phyloP scores from a whole-genome alignment of 2,113 vertebrate species.

The Etia nguti region DNA sequence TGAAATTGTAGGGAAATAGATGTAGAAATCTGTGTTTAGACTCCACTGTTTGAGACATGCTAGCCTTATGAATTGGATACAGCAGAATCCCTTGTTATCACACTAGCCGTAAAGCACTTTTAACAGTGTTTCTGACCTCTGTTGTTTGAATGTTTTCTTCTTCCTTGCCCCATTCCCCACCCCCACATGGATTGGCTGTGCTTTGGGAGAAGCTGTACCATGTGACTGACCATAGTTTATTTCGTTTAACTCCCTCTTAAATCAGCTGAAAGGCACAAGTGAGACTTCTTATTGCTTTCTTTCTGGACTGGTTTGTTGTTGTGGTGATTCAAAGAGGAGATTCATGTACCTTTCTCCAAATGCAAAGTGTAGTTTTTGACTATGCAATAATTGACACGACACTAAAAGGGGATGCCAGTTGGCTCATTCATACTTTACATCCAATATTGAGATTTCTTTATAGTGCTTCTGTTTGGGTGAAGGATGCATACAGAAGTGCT shows the following conservation, averaged over 20 bases:
- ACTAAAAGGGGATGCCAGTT: constrained; percentile 18
- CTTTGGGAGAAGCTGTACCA: constrained; percentile 37
- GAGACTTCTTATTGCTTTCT: constrained; percentile 15
- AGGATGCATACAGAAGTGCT: background rate
- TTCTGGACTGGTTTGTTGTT: background rate
- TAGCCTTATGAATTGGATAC: constrained; percentile 13
- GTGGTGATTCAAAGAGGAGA: constrained; percentile 21
- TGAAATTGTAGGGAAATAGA: constrained; percentile 16
- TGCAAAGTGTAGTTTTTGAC: constrained; percentile 57
- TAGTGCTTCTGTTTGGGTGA: constrained; percentile 20
- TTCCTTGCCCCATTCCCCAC: background rate
- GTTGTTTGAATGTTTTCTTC: constrained; percentile 56
- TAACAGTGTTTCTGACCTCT: constrained; percentile 53
- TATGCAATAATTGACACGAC: constrained; percentile 67
- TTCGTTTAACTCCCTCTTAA: constrained; percentile 2
- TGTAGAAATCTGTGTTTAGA: background rate
- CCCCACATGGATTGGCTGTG: background rate
- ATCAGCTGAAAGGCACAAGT: constrained; percentile 27
- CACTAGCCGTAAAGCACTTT: constrained; percentile 62
- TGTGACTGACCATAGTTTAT: constrained; percentile 5
- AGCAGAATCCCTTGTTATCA: constrained; percentile 27
- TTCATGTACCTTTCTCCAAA: constrained; percentile 15
- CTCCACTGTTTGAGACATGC: background rate
- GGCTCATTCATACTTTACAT: constrained; percentile 22
- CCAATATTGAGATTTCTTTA: background rate